Evolutionary conservation across 2,113 vertebrate species (phyloP), one percentile per base, ranked within the genome.

Genomic region (Tragelaphus scriptus): DNA sequence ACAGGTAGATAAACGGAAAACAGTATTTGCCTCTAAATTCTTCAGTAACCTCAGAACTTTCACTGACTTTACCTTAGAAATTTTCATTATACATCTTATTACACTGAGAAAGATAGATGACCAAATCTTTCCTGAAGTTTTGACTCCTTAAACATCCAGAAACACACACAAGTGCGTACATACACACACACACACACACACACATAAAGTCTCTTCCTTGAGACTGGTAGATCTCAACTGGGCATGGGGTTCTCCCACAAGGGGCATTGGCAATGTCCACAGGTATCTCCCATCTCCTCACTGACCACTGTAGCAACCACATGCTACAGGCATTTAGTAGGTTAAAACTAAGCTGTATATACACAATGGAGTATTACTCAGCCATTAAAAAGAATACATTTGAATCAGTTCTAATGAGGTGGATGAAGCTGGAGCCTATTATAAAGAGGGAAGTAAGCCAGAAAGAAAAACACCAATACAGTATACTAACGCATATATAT

Each of bases 61-160:
- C 23, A 68, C 13, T 68, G 32, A 44, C 12, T 2, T 84, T 88
- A 84, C 26, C 40, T 90, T 85, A 94, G 19, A 68, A 96, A 93
- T 44, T 71, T 49, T 19, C 10, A 9, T 44, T 88, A 44, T 7
- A 58, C 65, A 40, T 44, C 14, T 40, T 71, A 58, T 13, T 85
- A 65, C 7, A 85, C 51, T 80, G 17, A 28, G 65, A 89, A 94
- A 51, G 4, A 71, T 12, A 90, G 7, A 32, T 26, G 21, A 49
- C 11, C 26, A 59, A 87, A 81, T 85, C 3, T 80, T 58, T 47
- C 26, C 30, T 63, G 14, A 32, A 94, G 17, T 40, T 84, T 85
- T 55, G 3, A 49, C 3, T 3, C 13, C 1, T 5, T 53, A 89
- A 68, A 53, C 23, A 58, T 53, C 1, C 75, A 40, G n/a, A 85